Conservation (phyloP, 2,113 vertebrate species). For the Siniperca knerii region DNA sequence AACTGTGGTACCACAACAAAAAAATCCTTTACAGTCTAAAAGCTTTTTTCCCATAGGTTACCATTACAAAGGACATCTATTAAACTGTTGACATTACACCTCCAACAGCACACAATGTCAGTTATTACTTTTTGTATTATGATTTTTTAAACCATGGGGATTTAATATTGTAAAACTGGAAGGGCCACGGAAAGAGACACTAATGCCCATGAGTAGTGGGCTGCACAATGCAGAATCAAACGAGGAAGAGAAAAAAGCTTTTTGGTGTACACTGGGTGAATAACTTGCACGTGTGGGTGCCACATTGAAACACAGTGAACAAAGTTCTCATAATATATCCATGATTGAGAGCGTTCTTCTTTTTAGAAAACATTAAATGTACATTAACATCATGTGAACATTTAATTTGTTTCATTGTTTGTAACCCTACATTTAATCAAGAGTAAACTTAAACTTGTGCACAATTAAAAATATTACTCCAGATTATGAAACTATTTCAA, state of each 20-base stretch:
- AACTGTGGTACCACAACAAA: not conserved
- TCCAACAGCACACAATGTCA: not conserved
- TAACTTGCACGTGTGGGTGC: not conserved
- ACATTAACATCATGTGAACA: not conserved
- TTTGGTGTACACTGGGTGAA: not conserved
- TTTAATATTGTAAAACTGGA: slow-evolving; percentile 6
- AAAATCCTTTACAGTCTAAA: not conserved
- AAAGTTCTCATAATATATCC: not conserved
- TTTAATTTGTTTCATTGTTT: not conserved
- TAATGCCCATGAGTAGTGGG: not conserved
- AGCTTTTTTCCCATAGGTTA: not conserved
- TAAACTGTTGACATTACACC: not conserved
- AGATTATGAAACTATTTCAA: not conserved
- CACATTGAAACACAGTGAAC: not conserved
- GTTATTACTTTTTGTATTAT: not conserved
- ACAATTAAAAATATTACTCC: not conserved
- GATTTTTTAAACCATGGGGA: not conserved
- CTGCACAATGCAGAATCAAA: not conserved
- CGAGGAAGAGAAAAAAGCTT: not conserved
- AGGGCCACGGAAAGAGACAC: not conserved
- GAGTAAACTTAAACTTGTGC: not conserved
- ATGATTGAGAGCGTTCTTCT: not conserved
- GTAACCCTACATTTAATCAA: not conserved
- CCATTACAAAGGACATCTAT: not conserved
- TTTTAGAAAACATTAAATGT: not conserved